phyloP scores from a whole-genome alignment of 2,888 invertebrate genomes.

The Megastigmus dorsalis region DNA sequence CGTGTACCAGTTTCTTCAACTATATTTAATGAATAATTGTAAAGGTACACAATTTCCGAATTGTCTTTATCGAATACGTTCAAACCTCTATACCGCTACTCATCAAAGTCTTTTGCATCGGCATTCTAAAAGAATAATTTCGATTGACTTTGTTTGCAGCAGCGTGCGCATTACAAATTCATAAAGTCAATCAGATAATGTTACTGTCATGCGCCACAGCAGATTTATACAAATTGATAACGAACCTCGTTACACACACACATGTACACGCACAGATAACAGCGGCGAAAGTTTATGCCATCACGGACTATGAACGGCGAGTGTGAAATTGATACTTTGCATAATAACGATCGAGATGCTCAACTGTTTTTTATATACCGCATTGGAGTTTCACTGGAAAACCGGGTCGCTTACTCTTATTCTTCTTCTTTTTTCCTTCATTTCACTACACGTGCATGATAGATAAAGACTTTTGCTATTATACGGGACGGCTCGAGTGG shows the following conservation, averaged over 20 bases:
- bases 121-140: too few species aligned
- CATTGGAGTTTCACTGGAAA: background rate
- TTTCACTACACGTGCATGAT: background rate
- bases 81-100: too few species aligned
- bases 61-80: too few species aligned
- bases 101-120: too few species aligned
- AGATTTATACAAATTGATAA: slow-evolving; percentile 37
- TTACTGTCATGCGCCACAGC: background rate
- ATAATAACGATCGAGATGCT: slow-evolving; percentile 15
- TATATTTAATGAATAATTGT: too few species aligned
- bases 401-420: slow-evolving; percentile 5
- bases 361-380: slow-evolving; percentile 7
- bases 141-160: too few species aligned
- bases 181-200: slow-evolving; percentile 19
- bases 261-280: too few species aligned
- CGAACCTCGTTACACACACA: background rate
- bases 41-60: too few species aligned
- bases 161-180: slow-evolving; percentile 19
- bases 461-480: slow-evolving; percentile 4
- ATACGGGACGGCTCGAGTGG: too few species aligned
- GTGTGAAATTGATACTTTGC: slow-evolving; percentile 35
- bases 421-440: background rate
- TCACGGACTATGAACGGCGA: too few species aligned
- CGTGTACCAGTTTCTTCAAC: too few species aligned
- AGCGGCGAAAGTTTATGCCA: slow-evolving; percentile 1